phyloP scores from a whole-genome alignment of 2,113 vertebrate species.

The Drymodes brunneopygia region DNA sequence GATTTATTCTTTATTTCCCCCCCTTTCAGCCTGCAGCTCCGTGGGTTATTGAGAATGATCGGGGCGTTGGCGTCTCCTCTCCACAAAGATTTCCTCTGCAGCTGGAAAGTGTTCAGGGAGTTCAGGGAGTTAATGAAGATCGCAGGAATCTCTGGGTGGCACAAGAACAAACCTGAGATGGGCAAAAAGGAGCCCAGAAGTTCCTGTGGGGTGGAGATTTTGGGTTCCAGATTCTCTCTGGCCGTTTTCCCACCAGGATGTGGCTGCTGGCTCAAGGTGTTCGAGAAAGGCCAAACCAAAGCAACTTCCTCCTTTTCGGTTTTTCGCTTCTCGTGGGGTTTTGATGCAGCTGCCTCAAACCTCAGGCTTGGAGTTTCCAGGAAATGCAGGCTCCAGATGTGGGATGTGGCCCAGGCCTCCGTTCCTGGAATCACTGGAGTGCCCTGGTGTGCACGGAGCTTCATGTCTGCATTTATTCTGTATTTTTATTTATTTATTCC shows the following conservation, averaged over 20 bases:
- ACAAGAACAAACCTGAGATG: rapidly evolving
- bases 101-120: background rate
- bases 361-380: background rate
- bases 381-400: background rate
- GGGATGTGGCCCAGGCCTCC: background rate
- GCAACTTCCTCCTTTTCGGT: background rate
- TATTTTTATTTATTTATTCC: too few relatives aligned
- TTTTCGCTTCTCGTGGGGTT: background rate
- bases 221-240: rapidly evolving
- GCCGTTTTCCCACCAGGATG: rapidly evolving
- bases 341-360: background rate
- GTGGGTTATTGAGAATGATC: background rate
- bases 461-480: rapidly evolving
- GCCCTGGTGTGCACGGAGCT: rapidly evolving
- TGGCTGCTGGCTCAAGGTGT: background rate
- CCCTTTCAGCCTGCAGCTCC: background rate
- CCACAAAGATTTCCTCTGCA: background rate
- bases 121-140: background rate
- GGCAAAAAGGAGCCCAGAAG: background rate
- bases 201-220: rapidly evolving
- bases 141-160: background rate
- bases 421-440: rapidly evolving
- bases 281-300: background rate
- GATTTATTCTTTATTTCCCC: background rate
- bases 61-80: background rate